Evolutionary conservation across 2,888 invertebrate species (phyloP), one percentile per base, ranked within the genome.

Genomic region (Lepidocyrtoides sp.): DNA sequence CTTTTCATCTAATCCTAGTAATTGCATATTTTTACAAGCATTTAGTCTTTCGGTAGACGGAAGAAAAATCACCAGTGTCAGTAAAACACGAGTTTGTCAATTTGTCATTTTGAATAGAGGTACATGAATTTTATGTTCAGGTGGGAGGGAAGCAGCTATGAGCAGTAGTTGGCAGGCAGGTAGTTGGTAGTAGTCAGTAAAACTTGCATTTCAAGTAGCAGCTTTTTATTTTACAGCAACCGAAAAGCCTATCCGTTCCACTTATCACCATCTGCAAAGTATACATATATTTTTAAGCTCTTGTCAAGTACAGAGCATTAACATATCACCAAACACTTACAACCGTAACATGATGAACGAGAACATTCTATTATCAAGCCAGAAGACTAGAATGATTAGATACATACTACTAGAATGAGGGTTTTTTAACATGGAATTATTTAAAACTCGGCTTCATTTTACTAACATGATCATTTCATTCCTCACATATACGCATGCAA

Each of bases 371-470:
- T 60, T 60, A 26, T 66, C 60, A 60, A 32, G 32, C 5, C 2
- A 20, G 57, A 57, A 2, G 1, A 48, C 2, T 48, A n/a, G 60
- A 2, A 10, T 2, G 60, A 66, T 72, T 41, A 72, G 20, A 72
- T 72, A 41, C n/a, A n/a, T n/a, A n/a, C n/a, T n/a, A n/a, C 20
- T 12, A 72, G 26, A 36, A 41, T 41, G 41, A 72, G 8, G 1
- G 20, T 20, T 41, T 41, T 41, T 72, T 72, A 72, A 36, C 72
- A 72, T 41, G 41, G 41, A 72, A 85, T 85, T 85, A 54, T 72
- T 72, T 85, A 17, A 29, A 69, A 48, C 32, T 29, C 23, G 14
- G 44, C 29, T 82, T 54, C 82, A 60, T 36, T 36, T 36, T 36
- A 79, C 12, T 36, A 41, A 14, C 66, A 48, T 48, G 48, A 29